Evolutionary conservation across 2,797 vertebrate species (phyloP).

Genomic region (Acropternis orthonyx): DNA sequence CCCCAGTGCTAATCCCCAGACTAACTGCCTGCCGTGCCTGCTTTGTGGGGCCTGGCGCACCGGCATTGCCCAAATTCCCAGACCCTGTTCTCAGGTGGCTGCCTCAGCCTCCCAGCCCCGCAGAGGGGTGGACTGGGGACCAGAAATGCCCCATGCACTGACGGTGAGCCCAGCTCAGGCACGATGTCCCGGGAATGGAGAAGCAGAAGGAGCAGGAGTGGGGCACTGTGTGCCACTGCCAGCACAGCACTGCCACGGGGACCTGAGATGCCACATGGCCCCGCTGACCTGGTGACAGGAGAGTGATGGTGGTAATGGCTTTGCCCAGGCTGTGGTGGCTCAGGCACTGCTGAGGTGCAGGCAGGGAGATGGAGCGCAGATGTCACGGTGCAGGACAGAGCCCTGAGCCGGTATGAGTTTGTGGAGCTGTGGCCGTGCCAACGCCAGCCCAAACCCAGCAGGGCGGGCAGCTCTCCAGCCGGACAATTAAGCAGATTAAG

Average conservation of each 20-base stretch:
- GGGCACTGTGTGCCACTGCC: neutral
- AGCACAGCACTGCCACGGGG: fast-evolving
- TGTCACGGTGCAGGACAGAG: neutral
- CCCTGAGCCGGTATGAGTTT: neutral
- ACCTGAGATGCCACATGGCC: neutral
- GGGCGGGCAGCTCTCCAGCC: neutral
- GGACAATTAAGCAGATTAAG: slow-evolving; percentile 14
- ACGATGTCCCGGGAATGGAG: fast-evolving
- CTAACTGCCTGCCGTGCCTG: neutral
- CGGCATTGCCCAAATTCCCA: neutral
- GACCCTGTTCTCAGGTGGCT: neutral
- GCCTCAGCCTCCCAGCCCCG: neutral
- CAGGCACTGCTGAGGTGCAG: neutral
- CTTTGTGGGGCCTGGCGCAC: neutral
- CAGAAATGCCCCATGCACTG: fast-evolving
- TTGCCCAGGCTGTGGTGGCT: fast-evolving
- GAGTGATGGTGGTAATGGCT: fast-evolving
- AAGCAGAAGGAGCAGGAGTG: neutral
- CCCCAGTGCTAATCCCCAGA: neutral
- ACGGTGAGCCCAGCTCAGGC: fast-evolving
- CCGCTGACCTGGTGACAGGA: neutral
- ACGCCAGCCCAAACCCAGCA: neutral
- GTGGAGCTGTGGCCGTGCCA: fast-evolving
- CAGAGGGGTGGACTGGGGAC: fast-evolving
- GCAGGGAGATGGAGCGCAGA: neutral